phyloP scores from a whole-genome alignment of 2,113 vertebrate genomes.

The Anthoscopus minutus region DNA sequence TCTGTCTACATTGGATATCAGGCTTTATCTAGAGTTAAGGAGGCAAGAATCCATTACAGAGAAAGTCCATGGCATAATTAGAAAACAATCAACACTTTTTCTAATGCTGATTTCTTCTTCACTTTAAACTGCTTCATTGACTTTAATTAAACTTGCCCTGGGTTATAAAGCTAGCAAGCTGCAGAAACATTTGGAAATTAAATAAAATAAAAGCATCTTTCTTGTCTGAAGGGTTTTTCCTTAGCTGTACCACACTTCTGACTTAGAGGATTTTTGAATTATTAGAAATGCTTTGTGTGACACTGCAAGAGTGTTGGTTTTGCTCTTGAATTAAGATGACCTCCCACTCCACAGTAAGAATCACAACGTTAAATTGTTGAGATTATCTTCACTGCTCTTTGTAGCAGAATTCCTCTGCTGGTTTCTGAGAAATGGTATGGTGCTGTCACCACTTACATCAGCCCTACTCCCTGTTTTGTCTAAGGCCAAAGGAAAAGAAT shows the following conservation, averaged over 20 bases:
- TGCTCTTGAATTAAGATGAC: conserved; percentile 18
- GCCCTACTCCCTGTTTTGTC: neutral
- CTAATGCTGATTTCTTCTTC: conserved; percentile 72
- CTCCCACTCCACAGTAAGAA: neutral
- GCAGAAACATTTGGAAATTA: conserved; percentile 57
- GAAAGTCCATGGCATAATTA: conserved; percentile 70
- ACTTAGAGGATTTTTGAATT: conserved; percentile 55
- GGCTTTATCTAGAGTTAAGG: conserved; percentile 44
- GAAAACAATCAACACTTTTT: conserved; percentile 74
- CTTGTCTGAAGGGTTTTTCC: conserved; percentile 59
- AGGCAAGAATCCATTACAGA: conserved; percentile 52
- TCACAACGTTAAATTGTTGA: neutral
- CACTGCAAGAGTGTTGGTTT: neutral
- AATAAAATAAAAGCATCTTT: conserved; percentile 51
- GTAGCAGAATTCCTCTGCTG: neutral
- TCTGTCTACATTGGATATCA: neutral
- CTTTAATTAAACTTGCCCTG: conserved; percentile 78
- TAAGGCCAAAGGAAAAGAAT: neutral
- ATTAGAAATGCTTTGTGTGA: neutral
- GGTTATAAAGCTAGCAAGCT: conserved; percentile 71
- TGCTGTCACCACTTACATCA: neutral
- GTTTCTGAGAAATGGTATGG: neutral
- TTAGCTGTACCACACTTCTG: conserved; percentile 37
- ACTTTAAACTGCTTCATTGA: conserved; percentile 76
- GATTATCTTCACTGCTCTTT: neutral